These are phyloP conservation scores for Porites divaricata DNA, from an alignment of 92 coral and sea anemone genomes.

Conservation along the genomic window DNA sequence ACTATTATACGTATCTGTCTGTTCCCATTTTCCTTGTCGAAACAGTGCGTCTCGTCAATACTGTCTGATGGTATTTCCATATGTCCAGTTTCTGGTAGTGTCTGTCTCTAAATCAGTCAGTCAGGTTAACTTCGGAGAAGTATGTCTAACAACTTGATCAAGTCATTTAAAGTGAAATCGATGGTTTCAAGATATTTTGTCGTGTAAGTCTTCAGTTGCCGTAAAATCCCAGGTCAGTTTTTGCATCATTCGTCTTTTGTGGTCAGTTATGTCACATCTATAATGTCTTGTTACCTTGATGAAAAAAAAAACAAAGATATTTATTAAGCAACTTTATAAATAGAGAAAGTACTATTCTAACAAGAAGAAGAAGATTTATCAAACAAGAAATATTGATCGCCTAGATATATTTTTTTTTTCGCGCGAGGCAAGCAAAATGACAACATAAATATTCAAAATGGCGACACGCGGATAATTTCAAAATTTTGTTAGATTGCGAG, in stretches of 20 bases:
- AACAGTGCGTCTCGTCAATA: neutral
- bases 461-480: too few species aligned
- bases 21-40: neutral
- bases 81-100: neutral
- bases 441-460: too few species aligned
- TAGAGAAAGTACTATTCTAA: too few species aligned
- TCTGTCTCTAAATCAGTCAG: constrained; percentile 17
- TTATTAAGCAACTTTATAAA: neutral
- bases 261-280: constrained; percentile 4
- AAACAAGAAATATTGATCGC: too few species aligned
- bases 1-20: constrained; percentile 41
- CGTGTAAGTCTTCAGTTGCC: neutral
- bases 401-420: too few species aligned
- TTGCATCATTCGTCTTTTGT: constrained; percentile 9
- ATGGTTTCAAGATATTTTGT: neutral
- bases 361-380: too few species aligned
- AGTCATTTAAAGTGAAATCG: neutral
- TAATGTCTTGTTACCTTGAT: constrained; percentile 12
- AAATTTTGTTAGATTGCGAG: too few species aligned
- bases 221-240: neutral
- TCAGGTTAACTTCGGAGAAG: constrained; percentile 9
- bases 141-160: neutral
- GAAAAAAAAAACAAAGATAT: too few species aligned
- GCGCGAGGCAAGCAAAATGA: too few species aligned
- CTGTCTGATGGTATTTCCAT: neutral